Evolutionary conservation across 2,888 invertebrate genomes (phyloP).

Genomic region (Alsophila aescularia): DNA sequence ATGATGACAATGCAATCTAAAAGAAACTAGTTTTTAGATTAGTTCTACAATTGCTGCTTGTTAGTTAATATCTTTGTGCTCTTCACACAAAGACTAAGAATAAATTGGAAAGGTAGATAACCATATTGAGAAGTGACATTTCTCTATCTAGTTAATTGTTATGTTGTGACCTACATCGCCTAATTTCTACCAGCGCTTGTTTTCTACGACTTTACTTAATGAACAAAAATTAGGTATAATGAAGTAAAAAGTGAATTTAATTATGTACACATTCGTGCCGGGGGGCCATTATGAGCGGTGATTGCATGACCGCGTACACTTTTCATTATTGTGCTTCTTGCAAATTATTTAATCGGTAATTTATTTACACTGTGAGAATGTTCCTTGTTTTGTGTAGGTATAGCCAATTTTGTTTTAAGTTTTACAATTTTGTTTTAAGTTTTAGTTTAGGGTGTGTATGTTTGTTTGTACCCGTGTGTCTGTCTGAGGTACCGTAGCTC

Average conservation of each 20-base stretch:
- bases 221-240: constrained; percentile 37
- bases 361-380: constrained; percentile 38
- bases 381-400: not conserved
- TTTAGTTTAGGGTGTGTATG: too few species aligned
- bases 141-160: too few species aligned
- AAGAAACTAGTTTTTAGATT: too few species aligned
- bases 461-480: too few species aligned
- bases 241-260: constrained; percentile 34
- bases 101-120: too few species aligned
- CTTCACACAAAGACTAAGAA: too few species aligned
- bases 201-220: constrained; percentile 14
- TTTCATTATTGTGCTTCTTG: constrained; percentile 50
- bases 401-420: not conserved
- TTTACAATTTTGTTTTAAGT: not conserved
- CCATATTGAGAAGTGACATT: too few species aligned
- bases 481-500: too few species aligned
- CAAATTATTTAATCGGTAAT: constrained; percentile 60
- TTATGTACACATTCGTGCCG: constrained; percentile 45
- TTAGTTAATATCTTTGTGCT: too few species aligned
- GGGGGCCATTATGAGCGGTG: constrained; percentile 47
- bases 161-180: too few species aligned
- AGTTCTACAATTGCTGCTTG: too few species aligned
- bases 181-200: not conserved
- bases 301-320: constrained; percentile 58
- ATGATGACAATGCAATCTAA: too few species aligned